These are phyloP conservation scores for Ectemnius continuus DNA, from an alignment of 2,888 invertebrate species.

Conservation along the genomic window DNA sequence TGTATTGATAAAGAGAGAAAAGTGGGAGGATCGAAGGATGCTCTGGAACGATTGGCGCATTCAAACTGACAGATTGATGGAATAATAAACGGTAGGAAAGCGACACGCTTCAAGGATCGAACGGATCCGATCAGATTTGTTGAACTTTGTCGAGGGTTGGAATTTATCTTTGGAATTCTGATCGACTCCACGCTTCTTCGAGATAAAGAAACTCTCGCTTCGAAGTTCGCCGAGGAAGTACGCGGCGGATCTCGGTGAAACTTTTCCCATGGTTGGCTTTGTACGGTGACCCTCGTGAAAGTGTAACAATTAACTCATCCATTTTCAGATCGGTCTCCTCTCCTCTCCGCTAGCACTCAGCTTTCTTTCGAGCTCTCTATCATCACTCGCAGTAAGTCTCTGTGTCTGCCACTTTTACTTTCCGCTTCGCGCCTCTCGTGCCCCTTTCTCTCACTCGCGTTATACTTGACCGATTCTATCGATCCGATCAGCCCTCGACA, in stretches of 20 bases:
- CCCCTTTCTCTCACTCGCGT: conserved; percentile 33
- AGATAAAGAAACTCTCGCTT: no score
- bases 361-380: conserved; percentile 33
- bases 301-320: conserved; percentile 49
- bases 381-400: conserved; percentile 30
- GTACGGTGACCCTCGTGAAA: conserved; percentile 48
- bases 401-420: conserved; percentile 53
- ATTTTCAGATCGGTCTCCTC: conserved; percentile 46
- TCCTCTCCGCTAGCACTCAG: conserved; percentile 22
- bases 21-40: no score
- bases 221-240: conserved; percentile 1
- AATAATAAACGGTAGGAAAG: not conserved
- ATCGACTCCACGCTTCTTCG: not conserved
- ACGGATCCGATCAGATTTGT: not conserved
- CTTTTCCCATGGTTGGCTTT: conserved; percentile 12
- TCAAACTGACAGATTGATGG: not conserved
- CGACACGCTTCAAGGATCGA: not conserved
- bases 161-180: not conserved
- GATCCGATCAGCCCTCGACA: no score
- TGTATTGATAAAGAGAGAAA: no score
- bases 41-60: no score
- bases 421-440: conserved; percentile 32
- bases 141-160: not conserved
- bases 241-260: conserved; percentile 21
- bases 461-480: conserved; percentile 25